Evolutionary conservation across 1,140 invertebrate genomes (phyloP).

Genomic region (Dendrolimus punctatus): DNA sequence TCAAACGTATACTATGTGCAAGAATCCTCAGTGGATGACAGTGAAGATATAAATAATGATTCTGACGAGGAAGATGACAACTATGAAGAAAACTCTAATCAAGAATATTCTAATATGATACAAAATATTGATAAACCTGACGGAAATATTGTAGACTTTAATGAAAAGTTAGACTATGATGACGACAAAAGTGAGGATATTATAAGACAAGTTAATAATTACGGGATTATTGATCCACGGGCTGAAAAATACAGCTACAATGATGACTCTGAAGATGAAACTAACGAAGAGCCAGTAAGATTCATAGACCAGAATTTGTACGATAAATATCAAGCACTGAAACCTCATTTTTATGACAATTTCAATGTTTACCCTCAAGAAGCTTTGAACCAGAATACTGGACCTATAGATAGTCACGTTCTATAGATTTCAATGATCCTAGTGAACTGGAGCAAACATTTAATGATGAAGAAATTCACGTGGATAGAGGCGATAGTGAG

Average conservation of each 20-base stretch:
- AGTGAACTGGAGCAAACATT: slow-evolving; percentile 25
- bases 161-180: slow-evolving; percentile 2
- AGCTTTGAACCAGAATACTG: slow-evolving; percentile 14
- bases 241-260: neutral
- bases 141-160: neutral
- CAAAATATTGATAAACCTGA: neutral
- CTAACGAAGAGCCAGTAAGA: slow-evolving; percentile 10
- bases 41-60: slow-evolving; percentile 9
- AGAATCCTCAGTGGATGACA: slow-evolving; percentile 8
- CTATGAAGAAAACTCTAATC: slow-evolving; percentile 1
- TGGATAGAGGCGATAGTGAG: slow-evolving; percentile 29
- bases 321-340: slow-evolving; percentile 30
- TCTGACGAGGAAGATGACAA: slow-evolving; percentile 7
- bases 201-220: neutral
- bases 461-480: slow-evolving; percentile 29
- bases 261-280: slow-evolving; percentile 14
- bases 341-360: slow-evolving; percentile 30
- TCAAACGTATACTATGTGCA: slow-evolving; percentile 35
- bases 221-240: too few species aligned
- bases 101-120: neutral
- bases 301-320: slow-evolving; percentile 20
- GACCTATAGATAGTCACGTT: slow-evolving; percentile 17
- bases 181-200: slow-evolving; percentile 5
- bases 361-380: slow-evolving; percentile 37
- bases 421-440: slow-evolving; percentile 19